phyloP scores from a whole-genome alignment of 2,888 invertebrate species.

The Drosophila neutralis region DNA sequence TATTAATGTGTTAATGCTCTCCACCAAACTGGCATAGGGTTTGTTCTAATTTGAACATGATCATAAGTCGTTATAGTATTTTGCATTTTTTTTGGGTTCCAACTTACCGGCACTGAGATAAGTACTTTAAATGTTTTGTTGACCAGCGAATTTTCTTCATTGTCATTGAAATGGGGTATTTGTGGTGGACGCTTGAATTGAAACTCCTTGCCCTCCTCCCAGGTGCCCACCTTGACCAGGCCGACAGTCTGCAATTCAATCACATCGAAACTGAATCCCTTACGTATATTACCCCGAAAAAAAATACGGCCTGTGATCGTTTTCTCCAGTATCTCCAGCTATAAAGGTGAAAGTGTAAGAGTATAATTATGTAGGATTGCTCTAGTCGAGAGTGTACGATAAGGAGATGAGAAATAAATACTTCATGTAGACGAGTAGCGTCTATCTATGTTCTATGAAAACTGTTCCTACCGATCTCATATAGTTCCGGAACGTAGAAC shows the following conservation, averaged over 20 bases:
- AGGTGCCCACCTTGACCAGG: conserved; percentile 88
- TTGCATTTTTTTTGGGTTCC: too few relatives aligned
- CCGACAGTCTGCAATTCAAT: conserved; percentile 88
- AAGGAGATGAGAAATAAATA: background rate
- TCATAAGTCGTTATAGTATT: background rate
- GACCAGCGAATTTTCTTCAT: conserved; percentile 87
- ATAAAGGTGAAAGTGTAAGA: background rate
- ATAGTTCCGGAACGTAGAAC: conserved; percentile 92
- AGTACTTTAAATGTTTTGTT: conserved; percentile 90
- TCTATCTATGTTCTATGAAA: background rate
- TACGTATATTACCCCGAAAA: conserved; percentile 92
- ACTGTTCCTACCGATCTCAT: conserved; percentile 85
- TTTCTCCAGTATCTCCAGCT: conserved; percentile 85
- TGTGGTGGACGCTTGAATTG: conserved; percentile 85
- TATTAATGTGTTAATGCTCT: conserved; percentile 87
- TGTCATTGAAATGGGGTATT: conserved; percentile 83
- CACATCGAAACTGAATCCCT: conserved; percentile 89
- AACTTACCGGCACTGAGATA: conserved; percentile 88
- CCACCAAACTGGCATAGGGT: conserved; percentile 94
- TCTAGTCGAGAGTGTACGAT: background rate
- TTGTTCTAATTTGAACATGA: conserved; percentile 87
- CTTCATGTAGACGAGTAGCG: too few relatives aligned
- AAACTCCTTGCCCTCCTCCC: conserved; percentile 88
- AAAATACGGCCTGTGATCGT: conserved; percentile 89
- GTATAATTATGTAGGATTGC: background rate